Percentiles rank a stretch among this genome's conserved stretches.
phyloP scores from a whole-genome alignment of 2,113 vertebrate species.

The Typhlomys cinereus region DNA sequence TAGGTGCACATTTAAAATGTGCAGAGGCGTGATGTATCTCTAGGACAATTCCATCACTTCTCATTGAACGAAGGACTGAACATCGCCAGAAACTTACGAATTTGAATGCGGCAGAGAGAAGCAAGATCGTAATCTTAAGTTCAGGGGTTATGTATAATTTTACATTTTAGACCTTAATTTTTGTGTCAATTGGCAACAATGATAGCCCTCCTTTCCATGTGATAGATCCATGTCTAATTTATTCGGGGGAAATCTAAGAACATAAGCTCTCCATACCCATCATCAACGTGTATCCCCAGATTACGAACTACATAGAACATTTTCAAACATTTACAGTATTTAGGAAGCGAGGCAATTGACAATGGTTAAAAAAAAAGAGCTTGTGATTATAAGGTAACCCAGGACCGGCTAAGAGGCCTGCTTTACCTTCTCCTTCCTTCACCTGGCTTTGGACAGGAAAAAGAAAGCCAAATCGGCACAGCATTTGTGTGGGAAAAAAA shows the following conservation, averaged over 20 bases:
- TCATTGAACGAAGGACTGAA: not conserved
- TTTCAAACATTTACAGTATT: not conserved
- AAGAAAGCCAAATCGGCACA: not conserved
- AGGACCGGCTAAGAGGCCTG: not conserved
- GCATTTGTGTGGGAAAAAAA: not conserved
- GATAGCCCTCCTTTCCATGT: not conserved
- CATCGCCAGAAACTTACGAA: not conserved
- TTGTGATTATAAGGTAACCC: not conserved
- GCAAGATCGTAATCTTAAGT: not conserved
- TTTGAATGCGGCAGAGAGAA: not conserved
- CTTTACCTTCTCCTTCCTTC: not conserved
- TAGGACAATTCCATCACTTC: not conserved
- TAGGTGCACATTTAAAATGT: not conserved
- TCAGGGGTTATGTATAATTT: not conserved
- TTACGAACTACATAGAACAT: constrained; percentile 6
- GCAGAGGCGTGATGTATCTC: not conserved
- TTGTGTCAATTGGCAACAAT: not conserved
- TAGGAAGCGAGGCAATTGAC: not conserved
- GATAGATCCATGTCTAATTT: not conserved
- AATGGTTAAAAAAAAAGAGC: not conserved
- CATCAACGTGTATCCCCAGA: not conserved
- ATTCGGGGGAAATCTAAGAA: not conserved
- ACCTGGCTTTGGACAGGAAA: not conserved
- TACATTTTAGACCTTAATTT: constrained; percentile 30
- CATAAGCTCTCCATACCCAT: not conserved